A percentile compares a stretch with the other conserved stretches of the same genome.
Evolutionary conservation across 2,113 vertebrate species (phyloP).

Genomic region (Salvelinus fontinalis): DNA sequence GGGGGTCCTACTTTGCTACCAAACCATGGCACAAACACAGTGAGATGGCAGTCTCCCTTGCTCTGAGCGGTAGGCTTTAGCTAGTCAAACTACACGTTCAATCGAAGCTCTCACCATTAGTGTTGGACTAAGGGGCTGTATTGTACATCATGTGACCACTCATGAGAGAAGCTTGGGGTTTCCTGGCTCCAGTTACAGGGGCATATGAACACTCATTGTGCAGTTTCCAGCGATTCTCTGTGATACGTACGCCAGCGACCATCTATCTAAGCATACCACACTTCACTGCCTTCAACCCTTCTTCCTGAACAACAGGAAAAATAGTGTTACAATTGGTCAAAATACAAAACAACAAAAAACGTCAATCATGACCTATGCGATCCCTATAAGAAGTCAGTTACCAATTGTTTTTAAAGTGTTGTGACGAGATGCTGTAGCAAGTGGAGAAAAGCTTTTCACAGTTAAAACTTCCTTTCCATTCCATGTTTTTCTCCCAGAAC

Average conservation of each 20-base stretch:
- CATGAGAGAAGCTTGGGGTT: slow-evolving; percentile 2
- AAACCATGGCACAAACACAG: slow-evolving; percentile 33
- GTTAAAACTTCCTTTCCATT: slow-evolving; percentile 55
- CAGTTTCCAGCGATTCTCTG: slow-evolving; percentile 36
- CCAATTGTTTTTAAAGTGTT: slow-evolving; percentile 44
- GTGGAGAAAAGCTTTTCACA: slow-evolving; percentile 58
- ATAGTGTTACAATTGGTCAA: slow-evolving; percentile 18
- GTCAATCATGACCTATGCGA: slow-evolving; percentile 15
- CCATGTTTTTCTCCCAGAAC: slow-evolving; percentile 27
- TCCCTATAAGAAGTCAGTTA: slow-evolving; percentile 30
- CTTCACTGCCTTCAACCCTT: neutral
- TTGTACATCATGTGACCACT: neutral
- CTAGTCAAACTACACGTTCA: slow-evolving; percentile 14
- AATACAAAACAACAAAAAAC: slow-evolving; percentile 13
- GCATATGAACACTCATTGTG: slow-evolving; percentile 24
- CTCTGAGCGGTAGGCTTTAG: neutral
- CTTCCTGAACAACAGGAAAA: slow-evolving; percentile 10
- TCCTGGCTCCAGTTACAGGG: slow-evolving; percentile 51
- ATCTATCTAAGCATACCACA: neutral
- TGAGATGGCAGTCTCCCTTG: slow-evolving; percentile 5
- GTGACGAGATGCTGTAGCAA: slow-evolving; percentile 44
- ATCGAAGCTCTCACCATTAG: slow-evolving; percentile 14
- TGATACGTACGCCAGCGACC: slow-evolving; percentile 10
- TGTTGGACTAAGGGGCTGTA: slow-evolving; percentile 17
- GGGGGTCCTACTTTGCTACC: neutral